These are phyloP conservation scores for Lepidotrigona ventralis DNA, from an alignment of 1,140 invertebrate species.

Conservation along the genomic window DNA sequence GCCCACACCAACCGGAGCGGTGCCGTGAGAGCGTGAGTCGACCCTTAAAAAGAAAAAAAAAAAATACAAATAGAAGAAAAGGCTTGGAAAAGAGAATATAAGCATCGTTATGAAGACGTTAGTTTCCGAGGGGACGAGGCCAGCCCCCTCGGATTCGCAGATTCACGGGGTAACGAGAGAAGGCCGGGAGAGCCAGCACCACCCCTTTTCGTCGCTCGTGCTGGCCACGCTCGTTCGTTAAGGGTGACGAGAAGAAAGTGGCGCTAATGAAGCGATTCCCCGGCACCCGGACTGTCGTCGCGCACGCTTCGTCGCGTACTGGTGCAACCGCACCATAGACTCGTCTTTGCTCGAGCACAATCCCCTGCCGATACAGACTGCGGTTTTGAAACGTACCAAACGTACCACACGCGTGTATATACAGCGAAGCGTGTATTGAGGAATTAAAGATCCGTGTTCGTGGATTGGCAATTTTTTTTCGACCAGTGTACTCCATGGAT, in stretches of 20 bases:
- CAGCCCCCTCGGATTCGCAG: background rate
- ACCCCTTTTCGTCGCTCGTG: background rate
- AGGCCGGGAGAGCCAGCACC: background rate
- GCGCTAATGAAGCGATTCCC: conserved; percentile 31
- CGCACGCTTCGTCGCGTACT: background rate
- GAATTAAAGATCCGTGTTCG: too few relatives aligned
- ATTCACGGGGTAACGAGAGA: background rate
- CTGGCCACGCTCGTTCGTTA: conserved; percentile 30
- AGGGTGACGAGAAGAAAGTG: conserved; percentile 14
- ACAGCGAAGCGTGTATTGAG: too few relatives aligned
- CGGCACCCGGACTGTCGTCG: background rate
- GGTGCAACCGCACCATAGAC: too few relatives aligned
- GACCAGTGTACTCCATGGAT: too few relatives aligned
- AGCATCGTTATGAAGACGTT: background rate
- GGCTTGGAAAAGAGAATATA: background rate
- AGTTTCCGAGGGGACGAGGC: background rate
- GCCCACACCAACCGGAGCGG: conserved; percentile 86
- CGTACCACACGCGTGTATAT: too few relatives aligned
- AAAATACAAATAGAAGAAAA: too few relatives aligned
- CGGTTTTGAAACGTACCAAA: too few relatives aligned
- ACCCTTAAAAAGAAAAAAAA: background rate
- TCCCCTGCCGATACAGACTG: background rate
- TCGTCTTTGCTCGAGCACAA: background rate
- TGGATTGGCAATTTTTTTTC: too few relatives aligned
- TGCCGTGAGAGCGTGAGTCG: conserved; percentile 77